Evolutionary conservation across 2,113 vertebrate genomes (phyloP), one percentile per base, ranked within the genome.

Genomic region (Saguinus imperator): DNA sequence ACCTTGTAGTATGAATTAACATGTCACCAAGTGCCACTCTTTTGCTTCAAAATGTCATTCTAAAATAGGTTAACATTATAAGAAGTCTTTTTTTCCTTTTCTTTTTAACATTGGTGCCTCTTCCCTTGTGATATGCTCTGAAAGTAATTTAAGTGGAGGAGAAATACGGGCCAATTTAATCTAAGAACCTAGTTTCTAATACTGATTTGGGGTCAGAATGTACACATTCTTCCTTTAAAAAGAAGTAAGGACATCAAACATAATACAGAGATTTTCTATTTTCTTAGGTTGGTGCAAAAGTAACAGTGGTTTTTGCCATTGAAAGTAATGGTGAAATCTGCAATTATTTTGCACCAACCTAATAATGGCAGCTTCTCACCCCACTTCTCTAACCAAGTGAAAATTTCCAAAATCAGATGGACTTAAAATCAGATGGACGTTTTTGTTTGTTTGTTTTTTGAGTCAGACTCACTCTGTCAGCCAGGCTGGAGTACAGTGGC

Each of bases 81-180:
- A 92, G 79, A 87, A 77, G 43, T 48, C 87, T 91, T 48, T 89
- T 92, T 13, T 1, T 82, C 89, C 68, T 87, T 87, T 75, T 96
- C 21, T 93, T 94, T 93, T 97, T 97, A 84, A 94, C 87, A 95
- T 96, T 61, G 61, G 84, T 97, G 95, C 72, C 96, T 97, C 96
- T 77, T 97, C 97, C 97, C 92, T 91, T 64, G 48, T 95, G 97
- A 95, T 81, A 1, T 92, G 64, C 89, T 98, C 94, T 89, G 92
- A 91, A 97, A 98, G 97, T 94, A 94, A 97, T 23, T 83, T 50
- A 82, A 96, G 58, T 91, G 81, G 92, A 93, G 70, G 89, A 97
- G 97, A 98, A 98, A 16, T 18, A 88, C 95, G 70, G 80, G 75
- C 88, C 97, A 98, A 98, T 95, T 97, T 93, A 95, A 98, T 97